These are phyloP conservation scores for Drosophila setifemur DNA, from an alignment of 1,140 invertebrate genomes.

Conservation along the genomic window DNA sequence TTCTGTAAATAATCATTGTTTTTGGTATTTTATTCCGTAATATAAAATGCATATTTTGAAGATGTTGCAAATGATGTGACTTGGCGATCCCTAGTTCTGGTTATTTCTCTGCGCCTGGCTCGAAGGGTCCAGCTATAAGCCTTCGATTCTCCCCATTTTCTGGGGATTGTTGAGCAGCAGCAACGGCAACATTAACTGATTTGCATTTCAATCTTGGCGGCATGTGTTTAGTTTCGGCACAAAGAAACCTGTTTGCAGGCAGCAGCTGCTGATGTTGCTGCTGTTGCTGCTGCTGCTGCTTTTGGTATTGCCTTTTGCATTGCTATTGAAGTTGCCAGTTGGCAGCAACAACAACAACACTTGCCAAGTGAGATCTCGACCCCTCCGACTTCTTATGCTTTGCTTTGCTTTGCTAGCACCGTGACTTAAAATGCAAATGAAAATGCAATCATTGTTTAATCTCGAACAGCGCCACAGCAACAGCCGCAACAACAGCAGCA, in stretches of 20 bases:
- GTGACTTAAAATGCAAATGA: slow-evolving; percentile 81
- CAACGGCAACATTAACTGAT: slow-evolving; percentile 71
- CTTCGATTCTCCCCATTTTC: not conserved
- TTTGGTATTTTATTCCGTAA: not conserved
- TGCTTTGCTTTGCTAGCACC: slow-evolving; percentile 53
- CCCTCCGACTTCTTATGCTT: slow-evolving; percentile 47
- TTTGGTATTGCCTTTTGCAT: slow-evolving; percentile 16
- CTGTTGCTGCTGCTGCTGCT: slow-evolving; percentile 24
- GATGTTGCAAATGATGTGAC: no score
- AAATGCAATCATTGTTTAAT: slow-evolving; percentile 81
- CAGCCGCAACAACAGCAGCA: slow-evolving; percentile 34
- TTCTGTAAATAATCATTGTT: not conserved
- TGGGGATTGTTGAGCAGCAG: slow-evolving; percentile 1
- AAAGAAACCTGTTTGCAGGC: slow-evolving; percentile 50
- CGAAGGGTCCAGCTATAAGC: no score
- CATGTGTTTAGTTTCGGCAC: slow-evolving; percentile 74
- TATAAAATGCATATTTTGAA: no score
- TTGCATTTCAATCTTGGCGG: slow-evolving; percentile 78
- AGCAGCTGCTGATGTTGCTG: slow-evolving; percentile 7
- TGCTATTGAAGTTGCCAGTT: slow-evolving; percentile 20
- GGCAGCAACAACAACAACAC: slow-evolving; percentile 54
- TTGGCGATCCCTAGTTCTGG: no score
- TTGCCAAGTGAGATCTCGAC: slow-evolving; percentile 64
- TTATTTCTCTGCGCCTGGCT: no score
- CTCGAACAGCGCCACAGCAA: slow-evolving; percentile 65